Base-by-base conservation (phyloP, 2,797 vertebrate species). In the Coregonus sp. region DNA sequence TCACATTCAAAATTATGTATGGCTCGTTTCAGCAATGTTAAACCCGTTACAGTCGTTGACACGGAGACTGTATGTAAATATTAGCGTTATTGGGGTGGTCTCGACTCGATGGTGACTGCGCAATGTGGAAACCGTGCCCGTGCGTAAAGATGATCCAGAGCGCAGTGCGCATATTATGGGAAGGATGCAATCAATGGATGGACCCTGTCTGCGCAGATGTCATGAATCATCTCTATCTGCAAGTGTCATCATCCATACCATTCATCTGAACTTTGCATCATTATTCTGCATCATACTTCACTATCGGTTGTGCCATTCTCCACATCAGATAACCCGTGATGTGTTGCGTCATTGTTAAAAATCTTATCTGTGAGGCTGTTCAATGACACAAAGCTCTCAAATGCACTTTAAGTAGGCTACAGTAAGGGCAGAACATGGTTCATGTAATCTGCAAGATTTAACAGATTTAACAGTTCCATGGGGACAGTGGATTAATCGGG, bases 41-140 rank as follows among this genome's bases (percentile, higher is more conserved):
- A 16, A 2, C 52, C 0, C 2, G 12, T 35, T 54, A 2, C 9
- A n/a, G 40, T 72, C 16, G 15, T 31, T 18, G 0, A 35, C 51
- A 31, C 7, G 11, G 1, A 31, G 29, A 56, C 11, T 31, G 54
- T 56, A 47, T 47, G 4, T 52, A 16, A 51, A 51, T 71, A 51
- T 15, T 16, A 29, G 51, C 25, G 29, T 54, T 11, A 0, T 9
- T 56, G 11, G 12, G 68, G 29, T 35, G 31, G 29, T n/a, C 33
- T 54, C 16, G 14, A 33, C 29, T 25, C 47, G 11, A 52, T 47
- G 11, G 51, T 25, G 12, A 25, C 7, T 72, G 47, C 40, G 69
- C 47, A 71, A 47, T 40, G 4, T n/a, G 37, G 40, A 40, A 76
- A 16, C 37, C n/a, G 75, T 72, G 75, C 40, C 69, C 71, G 71